Base-by-base conservation (phyloP, 2,797 vertebrate species). In the Gadopsis marmoratus region DNA sequence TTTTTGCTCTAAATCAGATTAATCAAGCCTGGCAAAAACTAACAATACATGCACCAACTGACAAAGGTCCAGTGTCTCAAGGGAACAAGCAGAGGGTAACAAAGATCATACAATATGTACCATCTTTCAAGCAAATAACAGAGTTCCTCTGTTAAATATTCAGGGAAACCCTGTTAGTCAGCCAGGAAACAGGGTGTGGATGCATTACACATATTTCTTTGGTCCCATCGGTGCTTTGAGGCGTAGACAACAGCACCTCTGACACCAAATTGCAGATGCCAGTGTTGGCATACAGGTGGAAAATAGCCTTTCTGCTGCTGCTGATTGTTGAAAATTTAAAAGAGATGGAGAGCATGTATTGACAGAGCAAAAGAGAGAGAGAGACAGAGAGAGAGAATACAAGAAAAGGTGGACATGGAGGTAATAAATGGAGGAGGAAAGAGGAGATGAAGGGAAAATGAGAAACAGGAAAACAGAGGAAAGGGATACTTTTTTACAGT, bases 291-390 rank as follows among this genome's bases (percentile, higher is more conserved):
- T 43, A 43, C 26, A 56, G 39, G 10, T 35, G 47, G 55, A 72
- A 73, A 87, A 76, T 33, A 66, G 51, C 55, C 31, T 66, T 60
- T 74, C 45, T 31, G 12, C 37, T 33, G 21, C 23, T 19, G 37
- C 23, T 60, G 68, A 85, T 43, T 74, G 70, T 35, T 51, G 39
- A 39, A 76, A 48, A 71, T 68, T 55, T 47, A 59, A 79, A 64
- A 73, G n/a, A 64, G 71, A 74, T 48, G 33, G 60, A 66, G 66
- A 60, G 53, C 7, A 17, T 37, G 56, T 60, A 60, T 5, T 55
- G 31, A 59, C 10, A 26, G 26, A 26, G 26, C 26, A 26, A 26
- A 26, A 62, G 58, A 37, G 23, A 62, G 14, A 39, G 29, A 59
- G 37, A 37, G 21, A 62, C 10, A 59, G 26, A 33, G 29, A 59